Base-by-base conservation (phyloP, 2,888 invertebrate genomes). In the Clanis bilineata region DNA sequence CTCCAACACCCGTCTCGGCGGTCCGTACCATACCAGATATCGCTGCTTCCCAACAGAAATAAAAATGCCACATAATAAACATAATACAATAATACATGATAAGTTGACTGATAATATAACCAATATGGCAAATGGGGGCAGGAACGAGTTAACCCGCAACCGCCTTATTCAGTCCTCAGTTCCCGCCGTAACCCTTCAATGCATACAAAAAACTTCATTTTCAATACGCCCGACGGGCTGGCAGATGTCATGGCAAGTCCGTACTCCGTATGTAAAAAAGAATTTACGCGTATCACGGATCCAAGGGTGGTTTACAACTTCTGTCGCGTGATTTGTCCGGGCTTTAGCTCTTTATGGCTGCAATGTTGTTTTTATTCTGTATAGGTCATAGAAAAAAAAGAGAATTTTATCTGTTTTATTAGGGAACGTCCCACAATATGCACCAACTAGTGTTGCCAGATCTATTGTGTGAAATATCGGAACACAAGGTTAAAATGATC, bases 111-210 rank as follows among this genome's bases (percentile, higher is more conserved):
- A 4, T 10, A 51, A 51, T 21, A 18, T 18, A 18, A 18, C 9
- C 51, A 51, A 51, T 28, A 28, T 51, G 64, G 57, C 62, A 65
- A 68, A 69, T 59, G 67, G 54, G 66, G 64, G 58, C 67, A 66
- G 68, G 69, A 59, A 47, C 54, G 60, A 66, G 60, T 58, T 63
- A 62, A 66, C 61, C 65, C 67, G 62, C 67, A 63, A 59, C 64
- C 59, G 62, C 58, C 64, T 64, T 71, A 67, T 69, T 72, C 66
- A 65, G 67, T 70, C 74, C 66, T 70, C 69, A 68, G 67, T 68
- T 73, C 64, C 69, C 69, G 66, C 69, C 72, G 70, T 83, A 81
- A 82, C 75, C 82, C 76, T 74, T 76, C 74, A 74, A 78, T 74
- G 76, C 76, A 51, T 51, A 51, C 32, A 51, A 51, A 51, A 51